Percentiles rank a stretch among this genome's conserved stretches.
Conservation (phyloP, 2,113 vertebrate genomes). For the Myotis lucifugus region DNA sequence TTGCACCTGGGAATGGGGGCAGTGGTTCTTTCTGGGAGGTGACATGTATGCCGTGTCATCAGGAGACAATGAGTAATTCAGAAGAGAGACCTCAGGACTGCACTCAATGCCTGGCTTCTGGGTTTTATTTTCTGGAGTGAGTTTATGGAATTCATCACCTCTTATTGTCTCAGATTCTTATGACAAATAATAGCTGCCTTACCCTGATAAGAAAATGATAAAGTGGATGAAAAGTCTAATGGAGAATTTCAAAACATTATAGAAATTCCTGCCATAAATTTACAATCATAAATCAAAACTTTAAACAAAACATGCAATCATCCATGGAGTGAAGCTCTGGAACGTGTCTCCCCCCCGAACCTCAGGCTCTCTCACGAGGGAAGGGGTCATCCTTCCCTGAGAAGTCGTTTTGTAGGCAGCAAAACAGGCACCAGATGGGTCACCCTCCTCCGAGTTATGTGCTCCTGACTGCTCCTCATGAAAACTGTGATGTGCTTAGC, state of each 20-base stretch:
- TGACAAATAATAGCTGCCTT: conserved; percentile 8
- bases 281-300: neutral
- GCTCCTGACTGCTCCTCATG: rapidly evolving
- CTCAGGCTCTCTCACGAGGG: rapidly evolving
- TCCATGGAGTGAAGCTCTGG: rapidly evolving
- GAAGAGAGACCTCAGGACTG: neutral
- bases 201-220: conserved; percentile 1
- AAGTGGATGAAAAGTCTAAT: neutral
- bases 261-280: neutral
- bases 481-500: rapidly evolving
- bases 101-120: rapidly evolving
- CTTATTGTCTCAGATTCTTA: neutral
- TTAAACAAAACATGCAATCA: neutral
- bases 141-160: neutral
- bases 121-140: neutral
- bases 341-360: rapidly evolving
- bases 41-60: rapidly evolving
- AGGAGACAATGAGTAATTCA: too few relatives aligned
- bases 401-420: neutral
- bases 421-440: rapidly evolving
- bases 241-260: neutral
- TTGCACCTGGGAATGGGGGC: rapidly evolving
- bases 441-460: rapidly evolving
- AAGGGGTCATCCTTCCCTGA: rapidly evolving
- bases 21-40: neutral